A percentile compares a stretch with the other conserved stretches of the same genome.
Conservation (phyloP, 2,797 vertebrate species). For the Gallinago nigripennis region DNA sequence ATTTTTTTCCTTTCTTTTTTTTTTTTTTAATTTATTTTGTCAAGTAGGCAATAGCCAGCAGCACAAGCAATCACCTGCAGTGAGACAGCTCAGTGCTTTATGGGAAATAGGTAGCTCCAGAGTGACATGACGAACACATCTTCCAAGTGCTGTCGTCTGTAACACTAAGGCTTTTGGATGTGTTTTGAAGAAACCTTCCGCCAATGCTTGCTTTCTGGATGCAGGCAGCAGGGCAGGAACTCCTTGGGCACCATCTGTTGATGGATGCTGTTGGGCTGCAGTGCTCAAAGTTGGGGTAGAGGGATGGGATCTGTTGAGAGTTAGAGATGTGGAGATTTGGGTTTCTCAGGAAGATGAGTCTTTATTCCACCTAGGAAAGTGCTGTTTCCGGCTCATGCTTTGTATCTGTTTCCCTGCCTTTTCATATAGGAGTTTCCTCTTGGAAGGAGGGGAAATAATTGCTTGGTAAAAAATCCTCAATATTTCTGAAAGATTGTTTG, state of each 20-base stretch:
- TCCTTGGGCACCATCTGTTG: background rate
- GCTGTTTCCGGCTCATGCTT: background rate
- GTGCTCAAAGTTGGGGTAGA: background rate
- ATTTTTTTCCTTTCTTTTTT: too few species aligned
- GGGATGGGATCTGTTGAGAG: background rate
- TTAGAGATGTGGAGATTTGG: background rate
- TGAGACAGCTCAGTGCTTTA: background rate
- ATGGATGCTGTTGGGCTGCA: background rate
- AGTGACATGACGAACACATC: rapidly evolving
- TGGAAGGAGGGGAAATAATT: background rate
- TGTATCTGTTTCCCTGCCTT: background rate
- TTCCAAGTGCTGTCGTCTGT: background rate
- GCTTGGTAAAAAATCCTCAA: background rate
- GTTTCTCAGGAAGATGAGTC: background rate
- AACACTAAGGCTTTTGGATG: background rate
- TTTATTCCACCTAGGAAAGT: background rate
- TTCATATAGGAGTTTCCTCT: background rate
- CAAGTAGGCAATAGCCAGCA: background rate
- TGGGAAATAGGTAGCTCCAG: background rate
- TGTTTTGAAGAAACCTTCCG: background rate
- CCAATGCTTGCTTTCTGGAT: background rate
- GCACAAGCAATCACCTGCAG: background rate
- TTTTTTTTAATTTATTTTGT: background rate
- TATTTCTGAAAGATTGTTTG: background rate
- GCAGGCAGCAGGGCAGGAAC: background rate